Evolutionary conservation across 2,888 invertebrate genomes (phyloP).

Genomic region (Drosophila peninsularis): DNA sequence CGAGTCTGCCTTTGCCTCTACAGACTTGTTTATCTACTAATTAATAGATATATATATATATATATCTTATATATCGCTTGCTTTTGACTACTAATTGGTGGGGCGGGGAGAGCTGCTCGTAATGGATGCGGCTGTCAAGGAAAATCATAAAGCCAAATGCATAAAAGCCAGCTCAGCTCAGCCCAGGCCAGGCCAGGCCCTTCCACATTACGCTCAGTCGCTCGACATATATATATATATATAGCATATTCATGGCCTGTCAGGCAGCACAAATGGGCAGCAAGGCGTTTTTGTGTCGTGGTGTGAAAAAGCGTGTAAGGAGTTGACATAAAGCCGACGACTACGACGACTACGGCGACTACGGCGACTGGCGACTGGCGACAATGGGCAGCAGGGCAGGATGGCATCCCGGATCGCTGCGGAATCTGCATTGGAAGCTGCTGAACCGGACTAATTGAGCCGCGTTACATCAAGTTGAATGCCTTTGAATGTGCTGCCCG

Average conservation of each 20-base stretch:
- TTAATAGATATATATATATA: constrained; percentile 49
- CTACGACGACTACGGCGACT: constrained; percentile 11
- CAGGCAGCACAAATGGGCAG: constrained; percentile 72
- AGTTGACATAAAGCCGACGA: constrained; percentile 77
- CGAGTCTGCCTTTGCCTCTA: no score
- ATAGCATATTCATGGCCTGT: constrained; percentile 68
- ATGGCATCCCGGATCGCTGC: constrained; percentile 49
- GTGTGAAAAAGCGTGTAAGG: constrained; percentile 85
- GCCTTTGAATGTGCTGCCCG: constrained; percentile 83
- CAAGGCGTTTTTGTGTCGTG: constrained; percentile 82
- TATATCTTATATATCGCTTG: not conserved
- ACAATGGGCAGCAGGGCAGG: constrained; percentile 39
- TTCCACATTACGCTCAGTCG: constrained; percentile 14
- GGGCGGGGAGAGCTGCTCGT: constrained; percentile 13
- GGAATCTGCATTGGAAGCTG: constrained; percentile 78
- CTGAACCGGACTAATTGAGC: constrained; percentile 85
- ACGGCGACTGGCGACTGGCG: constrained; percentile 33
- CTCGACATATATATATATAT: not conserved
- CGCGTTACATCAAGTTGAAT: constrained; percentile 85
- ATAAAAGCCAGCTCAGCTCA: constrained; percentile 24
- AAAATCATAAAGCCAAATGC: constrained; percentile 21
- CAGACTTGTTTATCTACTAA: constrained; percentile 48
- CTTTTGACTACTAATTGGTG: constrained; percentile 19
- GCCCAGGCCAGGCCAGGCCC: constrained; percentile 12
- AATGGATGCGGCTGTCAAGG: constrained; percentile 21